Conservation (phyloP, 2,113 vertebrate genomes). For the Scomber colias region DNA sequence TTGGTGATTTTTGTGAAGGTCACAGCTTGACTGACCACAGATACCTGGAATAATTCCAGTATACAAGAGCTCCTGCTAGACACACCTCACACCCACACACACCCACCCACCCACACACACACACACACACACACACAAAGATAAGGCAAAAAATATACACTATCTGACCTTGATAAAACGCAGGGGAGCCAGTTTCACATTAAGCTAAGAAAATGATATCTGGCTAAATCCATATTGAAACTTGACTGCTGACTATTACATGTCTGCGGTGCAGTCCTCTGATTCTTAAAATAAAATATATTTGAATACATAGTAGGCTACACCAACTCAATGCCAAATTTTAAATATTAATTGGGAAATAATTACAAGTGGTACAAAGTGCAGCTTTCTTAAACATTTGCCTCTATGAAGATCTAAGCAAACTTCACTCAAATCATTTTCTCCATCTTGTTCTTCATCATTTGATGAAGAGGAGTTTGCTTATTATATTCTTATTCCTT, state of each 20-base stretch:
- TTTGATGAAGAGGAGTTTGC: not conserved
- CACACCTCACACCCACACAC: not conserved
- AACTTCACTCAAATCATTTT: not conserved
- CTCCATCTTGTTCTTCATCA: not conserved
- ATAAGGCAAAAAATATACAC: conserved; percentile 6
- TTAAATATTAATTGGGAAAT: not conserved
- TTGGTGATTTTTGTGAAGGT: conserved; percentile 29
- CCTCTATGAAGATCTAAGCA: not conserved
- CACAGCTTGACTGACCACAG: conserved; percentile 30
- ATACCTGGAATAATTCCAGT: conserved; percentile 26
- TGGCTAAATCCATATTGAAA: not conserved
- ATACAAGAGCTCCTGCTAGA: conserved; percentile 6
- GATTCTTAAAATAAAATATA: not conserved
- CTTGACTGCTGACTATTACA: not conserved
- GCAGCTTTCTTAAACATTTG: not conserved
- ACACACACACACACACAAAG: not conserved
- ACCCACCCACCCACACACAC: not conserved
- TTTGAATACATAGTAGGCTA: not conserved
- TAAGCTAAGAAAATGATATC: not conserved
- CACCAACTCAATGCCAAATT: not conserved
- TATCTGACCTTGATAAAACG: conserved; percentile 7
- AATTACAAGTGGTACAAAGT: not conserved
- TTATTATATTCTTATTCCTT: not conserved
- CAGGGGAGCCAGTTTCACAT: not conserved
- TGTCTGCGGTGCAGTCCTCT: not conserved